Percentiles rank a stretch among this genome's conserved stretches.
Conservation (phyloP, 2,888 invertebrate species). For the Slavum lentiscoides region DNA sequence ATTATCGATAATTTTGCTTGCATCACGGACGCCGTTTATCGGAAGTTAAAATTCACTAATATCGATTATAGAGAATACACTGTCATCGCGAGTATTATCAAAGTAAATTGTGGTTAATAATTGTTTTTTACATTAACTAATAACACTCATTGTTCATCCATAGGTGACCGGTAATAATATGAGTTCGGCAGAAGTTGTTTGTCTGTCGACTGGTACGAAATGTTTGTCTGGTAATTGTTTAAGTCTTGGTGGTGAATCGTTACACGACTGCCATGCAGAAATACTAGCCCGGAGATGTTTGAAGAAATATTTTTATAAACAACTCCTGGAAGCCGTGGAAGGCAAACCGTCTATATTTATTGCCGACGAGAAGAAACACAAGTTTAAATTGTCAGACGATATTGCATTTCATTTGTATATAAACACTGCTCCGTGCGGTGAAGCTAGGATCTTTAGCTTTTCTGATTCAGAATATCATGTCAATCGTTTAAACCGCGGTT, state of each 20-base stretch:
- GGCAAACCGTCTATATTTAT: slow-evolving; percentile 33
- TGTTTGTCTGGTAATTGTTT: slow-evolving; percentile 92
- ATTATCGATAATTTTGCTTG: slow-evolving; percentile 35
- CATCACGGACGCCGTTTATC: slow-evolving; percentile 16
- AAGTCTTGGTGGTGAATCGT: slow-evolving; percentile 79
- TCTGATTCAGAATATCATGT: slow-evolving; percentile 69
- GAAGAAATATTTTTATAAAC: slow-evolving; percentile 77
- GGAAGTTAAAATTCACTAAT: slow-evolving; percentile 23
- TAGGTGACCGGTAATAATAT: slow-evolving; percentile 40
- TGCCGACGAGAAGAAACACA: slow-evolving; percentile 59
- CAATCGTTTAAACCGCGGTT: slow-evolving; percentile 80
- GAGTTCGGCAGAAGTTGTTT: slow-evolving; percentile 64
- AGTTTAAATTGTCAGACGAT: slow-evolving; percentile 72
- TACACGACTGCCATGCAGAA: slow-evolving; percentile 98
- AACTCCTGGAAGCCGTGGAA: slow-evolving; percentile 63
- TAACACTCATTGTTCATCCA: neutral
- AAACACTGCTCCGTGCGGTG: slow-evolving; percentile 97
- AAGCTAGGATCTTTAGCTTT: slow-evolving; percentile 66
- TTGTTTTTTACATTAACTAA: slow-evolving; percentile 19
- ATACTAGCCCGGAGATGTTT: slow-evolving; percentile 84
- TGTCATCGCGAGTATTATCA: slow-evolving; percentile 42
- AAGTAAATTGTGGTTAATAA: slow-evolving; percentile 23
- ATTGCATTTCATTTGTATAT: slow-evolving; percentile 92
- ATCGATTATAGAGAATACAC: slow-evolving; percentile 39
- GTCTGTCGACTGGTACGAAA: slow-evolving; percentile 89